phyloP scores from a whole-genome alignment of 2,797 vertebrate species.

The Intellagama lesueurii region DNA sequence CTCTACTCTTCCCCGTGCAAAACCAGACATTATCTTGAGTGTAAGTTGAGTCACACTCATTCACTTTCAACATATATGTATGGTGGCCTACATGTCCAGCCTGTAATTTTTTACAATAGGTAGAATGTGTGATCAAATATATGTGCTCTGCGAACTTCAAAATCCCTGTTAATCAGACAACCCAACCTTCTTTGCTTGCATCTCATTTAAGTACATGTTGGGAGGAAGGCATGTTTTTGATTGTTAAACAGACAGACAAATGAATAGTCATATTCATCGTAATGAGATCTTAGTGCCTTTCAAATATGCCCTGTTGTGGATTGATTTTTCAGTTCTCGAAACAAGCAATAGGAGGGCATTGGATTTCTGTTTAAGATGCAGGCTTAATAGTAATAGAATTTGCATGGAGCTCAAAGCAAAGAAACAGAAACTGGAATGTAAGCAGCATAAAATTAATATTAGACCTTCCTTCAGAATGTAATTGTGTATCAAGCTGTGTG shows the following conservation, averaged over 20 bases:
- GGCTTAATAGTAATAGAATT: constrained; percentile 22
- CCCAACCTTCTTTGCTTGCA: neutral
- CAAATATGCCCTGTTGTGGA: constrained; percentile 52
- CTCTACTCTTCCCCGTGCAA: no score
- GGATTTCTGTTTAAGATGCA: constrained; percentile 36
- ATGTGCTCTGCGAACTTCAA: neutral
- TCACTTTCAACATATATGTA: no score
- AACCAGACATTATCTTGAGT: no score
- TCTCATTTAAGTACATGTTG: neutral
- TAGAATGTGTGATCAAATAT: neutral
- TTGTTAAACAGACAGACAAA: neutral
- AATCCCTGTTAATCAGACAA: neutral
- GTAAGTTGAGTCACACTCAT: no score
- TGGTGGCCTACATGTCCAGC: neutral
- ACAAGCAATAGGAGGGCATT: constrained; percentile 41
- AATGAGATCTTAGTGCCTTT: constrained; percentile 43
- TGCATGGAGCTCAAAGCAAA: constrained; percentile 10
- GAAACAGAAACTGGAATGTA: constrained; percentile 14
- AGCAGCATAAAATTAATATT: constrained; percentile 43
- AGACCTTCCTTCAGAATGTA: constrained; percentile 40
- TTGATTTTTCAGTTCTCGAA: constrained; percentile 40
- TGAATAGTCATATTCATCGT: constrained; percentile 31
- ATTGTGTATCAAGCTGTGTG: constrained; percentile 45
- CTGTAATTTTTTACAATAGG: neutral
- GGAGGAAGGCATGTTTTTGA: neutral